Evolutionary conservation across 2,113 vertebrate species (phyloP), one percentile per base, ranked within the genome.

Genomic region (Perognathus longimembris): DNA sequence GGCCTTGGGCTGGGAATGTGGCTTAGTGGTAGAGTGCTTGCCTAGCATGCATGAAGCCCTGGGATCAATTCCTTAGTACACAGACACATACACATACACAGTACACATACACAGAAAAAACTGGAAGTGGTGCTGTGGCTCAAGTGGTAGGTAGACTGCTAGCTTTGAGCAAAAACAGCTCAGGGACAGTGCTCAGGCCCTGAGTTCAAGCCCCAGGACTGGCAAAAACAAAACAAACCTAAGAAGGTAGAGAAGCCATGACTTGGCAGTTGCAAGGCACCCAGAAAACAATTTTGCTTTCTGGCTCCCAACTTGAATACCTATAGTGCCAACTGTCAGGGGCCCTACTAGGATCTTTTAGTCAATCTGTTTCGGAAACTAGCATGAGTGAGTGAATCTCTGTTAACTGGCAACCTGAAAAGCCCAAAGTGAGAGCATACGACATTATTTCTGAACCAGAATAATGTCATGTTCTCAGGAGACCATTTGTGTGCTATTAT

Each of bases 361-460:
- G 85, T 54, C 54, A 77, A 84, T 83, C 36, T 75, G 50, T 95
- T 87, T 88, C 90, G 83, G 67, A 71, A 83, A 32, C 75, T 79
- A 82, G 54, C 8, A 0, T 40, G 64, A 92, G 45, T 76, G 4
- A 66, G 61, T 8, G 10, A 45, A 45, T 76, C 75, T 94, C 85
- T 89, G 77, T n/a, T 77, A 78, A 61, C 81, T 69, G 66, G 20
- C 57, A 88, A 94, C 67, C 90, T 74, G n/a, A 86, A 82, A 75
- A 90, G 70, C 54, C 61, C 2, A 21, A 63, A 89, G 63, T 85
- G 70, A 89, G n/a, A 93, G 42, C 45, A 45, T 12, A 74, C 82
- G 77, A 93, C 34, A 66, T 88, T 82, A 88, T 94, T 95, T 94
- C 82, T 85, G 67, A 93, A 34, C 30, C 6, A 79, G 89, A 80